Evolutionary conservation across 2,888 invertebrate genomes (phyloP), one percentile per base, ranked within the genome.

Genomic region (Aleiodes alternator): DNA sequence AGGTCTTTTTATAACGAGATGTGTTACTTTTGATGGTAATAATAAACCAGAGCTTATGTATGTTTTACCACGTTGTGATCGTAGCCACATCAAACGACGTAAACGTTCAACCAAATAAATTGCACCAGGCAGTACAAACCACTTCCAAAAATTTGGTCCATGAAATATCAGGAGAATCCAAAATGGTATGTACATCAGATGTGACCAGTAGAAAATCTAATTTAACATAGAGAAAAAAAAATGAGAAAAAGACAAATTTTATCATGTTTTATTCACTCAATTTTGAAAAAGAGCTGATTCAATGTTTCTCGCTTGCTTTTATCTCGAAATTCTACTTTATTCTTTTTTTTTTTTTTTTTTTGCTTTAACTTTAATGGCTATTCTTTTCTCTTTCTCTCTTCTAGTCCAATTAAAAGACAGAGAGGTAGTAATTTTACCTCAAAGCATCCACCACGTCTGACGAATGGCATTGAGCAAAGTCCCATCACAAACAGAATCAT

Each of bases 91-190:
- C 8, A 91, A 84, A 79, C 92, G 90, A 76, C 95, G 90, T 29
- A 95, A 90, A 75, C 96, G 92, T 89, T 98, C 98, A 0, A 95
- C 89, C 0, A 94, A 80, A 87, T 96, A 98, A 0, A 97, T 90
- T 1, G 94, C 84, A 0, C 96, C 96, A 0, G 98, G 98, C 2
- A 93, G 89, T 48, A 96, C 90, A 88, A 98, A 96, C 97, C 98
- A 98, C 88, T 96, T 97, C 97, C 97, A 98, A 90, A 97, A 98
- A 88, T 96, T 96, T 0, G 97, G 97, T 0, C 95, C 97, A 88
- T 98, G 98, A 75, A 97, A 92, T 59, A 97, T 92, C 12, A 95
- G 90, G 3, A 98, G 89, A 16, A 95, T 90, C 96, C 96, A 97
- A 89, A 97, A 98, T 0, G 96, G 95, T 3, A 97, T 91, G 89